Evolutionary conservation across 2,888 invertebrate species (phyloP), one percentile per base, ranked within the genome.

Genomic region (Agrenia bidenticulata): DNA sequence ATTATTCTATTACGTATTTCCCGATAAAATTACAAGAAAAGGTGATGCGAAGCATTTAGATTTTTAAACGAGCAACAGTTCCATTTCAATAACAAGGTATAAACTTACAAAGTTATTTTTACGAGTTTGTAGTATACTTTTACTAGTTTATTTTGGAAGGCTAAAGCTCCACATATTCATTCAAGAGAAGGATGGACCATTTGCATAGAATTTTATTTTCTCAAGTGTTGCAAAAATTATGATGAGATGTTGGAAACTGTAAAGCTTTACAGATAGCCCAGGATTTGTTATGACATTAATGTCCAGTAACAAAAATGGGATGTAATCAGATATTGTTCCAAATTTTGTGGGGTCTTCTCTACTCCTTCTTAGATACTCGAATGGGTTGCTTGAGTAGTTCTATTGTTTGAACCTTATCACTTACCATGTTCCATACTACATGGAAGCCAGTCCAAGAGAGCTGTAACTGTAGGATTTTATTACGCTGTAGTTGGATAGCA

Each of bases 241-340:
- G 13, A 24, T 51, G 51, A 51, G 13, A 51, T 51, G 24, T 11
- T 19, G 51, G 19, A 19, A 51, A 41, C 41, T 57, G 13, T 13
- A 57, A 57, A 21, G 15, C 17, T 21, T 41, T 17, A 17, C 17
- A n/a, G 57, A 57, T 57, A 57, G 41, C 21, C 2, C 2, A 41
- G 57, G 39, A 57, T 57, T 57, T 57, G 57, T 39, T 57, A 57
- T 19, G 57, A 41, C 57, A 41, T 17, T 57, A 37, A 39, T 57
- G 57, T 32, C 39, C 13, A 21, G 51, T 51, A 9, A 21, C 24
- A 24, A 51, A 51, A 51, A 45, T 45, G 45, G 45, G 19, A 45
- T 45, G 45, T 45, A 45, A 45, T 45, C 45, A 45, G 45, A 45
- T 45, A 45, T 45, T 45, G 45, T 19, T 45, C 45, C 45, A 45